Evolutionary conservation across 2,888 invertebrate species (phyloP).

Genomic region (Drosophila cognata): DNA sequence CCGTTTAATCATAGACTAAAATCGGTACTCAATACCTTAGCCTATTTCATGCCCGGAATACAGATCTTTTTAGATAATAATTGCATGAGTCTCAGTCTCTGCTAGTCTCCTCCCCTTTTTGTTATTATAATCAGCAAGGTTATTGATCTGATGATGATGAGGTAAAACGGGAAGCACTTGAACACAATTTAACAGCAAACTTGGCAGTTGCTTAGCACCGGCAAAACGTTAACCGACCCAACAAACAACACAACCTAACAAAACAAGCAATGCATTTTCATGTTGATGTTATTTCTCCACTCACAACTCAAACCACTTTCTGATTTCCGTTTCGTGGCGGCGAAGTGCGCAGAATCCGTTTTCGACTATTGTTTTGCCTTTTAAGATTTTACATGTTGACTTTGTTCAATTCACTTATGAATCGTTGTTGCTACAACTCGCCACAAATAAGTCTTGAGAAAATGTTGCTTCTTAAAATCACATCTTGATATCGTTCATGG

Average conservation of each 20-base stretch:
- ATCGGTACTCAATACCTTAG: constrained; percentile 70
- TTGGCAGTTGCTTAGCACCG: constrained; percentile 41
- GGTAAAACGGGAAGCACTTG: constrained; percentile 39
- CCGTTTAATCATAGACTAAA: constrained; percentile 83
- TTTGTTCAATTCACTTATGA: constrained; percentile 45
- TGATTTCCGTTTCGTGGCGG: constrained; percentile 27
- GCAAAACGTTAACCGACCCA: constrained; percentile 11
- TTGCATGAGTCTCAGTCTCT: background rate
- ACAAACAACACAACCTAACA: constrained; percentile 11
- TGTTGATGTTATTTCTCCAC: constrained; percentile 62
- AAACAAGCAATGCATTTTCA: constrained; percentile 53
- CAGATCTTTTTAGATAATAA: constrained; percentile 45
- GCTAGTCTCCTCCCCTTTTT: background rate
- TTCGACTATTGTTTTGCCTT: constrained; percentile 56
- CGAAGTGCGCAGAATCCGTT: constrained; percentile 74
- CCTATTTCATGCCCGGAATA: constrained; percentile 83
- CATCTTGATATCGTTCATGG: constrained; percentile 35
- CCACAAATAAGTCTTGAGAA: constrained; percentile 13
- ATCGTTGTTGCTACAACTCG: constrained; percentile 14
- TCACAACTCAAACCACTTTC: constrained; percentile 36
- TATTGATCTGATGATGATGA: constrained; percentile 51
- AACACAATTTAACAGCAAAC: constrained; percentile 27
- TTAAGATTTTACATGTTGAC: constrained; percentile 36
- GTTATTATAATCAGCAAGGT: constrained; percentile 37
- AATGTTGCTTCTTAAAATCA: constrained; percentile 4